phyloP scores from a whole-genome alignment of 1,140 invertebrate genomes.

The Asbolus verrucosus region DNA sequence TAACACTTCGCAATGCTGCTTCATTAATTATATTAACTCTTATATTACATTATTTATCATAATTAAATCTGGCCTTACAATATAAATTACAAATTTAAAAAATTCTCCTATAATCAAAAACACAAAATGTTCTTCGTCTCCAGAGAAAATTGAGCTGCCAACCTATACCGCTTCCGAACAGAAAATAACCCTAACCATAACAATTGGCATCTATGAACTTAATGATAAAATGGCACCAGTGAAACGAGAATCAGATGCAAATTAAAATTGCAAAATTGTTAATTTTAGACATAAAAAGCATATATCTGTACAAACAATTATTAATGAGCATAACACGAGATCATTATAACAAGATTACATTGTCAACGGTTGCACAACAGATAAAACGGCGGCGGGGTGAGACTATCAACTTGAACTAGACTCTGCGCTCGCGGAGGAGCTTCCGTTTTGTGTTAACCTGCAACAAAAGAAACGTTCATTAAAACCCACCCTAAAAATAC shows the following conservation, averaged over 20 bases:
- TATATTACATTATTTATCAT: slow-evolving; percentile 62
- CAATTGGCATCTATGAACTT: slow-evolving; percentile 36
- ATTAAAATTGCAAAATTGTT: slow-evolving; percentile 38
- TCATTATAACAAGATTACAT: slow-evolving; percentile 60
- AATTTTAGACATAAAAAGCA: slow-evolving; percentile 52
- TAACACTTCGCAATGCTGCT: slow-evolving; percentile 57
- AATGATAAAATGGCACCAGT: slow-evolving; percentile 52
- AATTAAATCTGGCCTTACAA: slow-evolving; percentile 53
- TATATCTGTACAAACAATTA: slow-evolving; percentile 63
- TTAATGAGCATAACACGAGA: slow-evolving; percentile 62
- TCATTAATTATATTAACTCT: slow-evolving; percentile 56
- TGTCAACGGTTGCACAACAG: slow-evolving; percentile 57
- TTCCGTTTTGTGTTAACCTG: slow-evolving; percentile 44
- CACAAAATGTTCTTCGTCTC: slow-evolving; percentile 42
- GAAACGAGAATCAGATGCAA: slow-evolving; percentile 49
- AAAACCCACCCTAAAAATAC: not conserved
- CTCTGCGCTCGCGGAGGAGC: slow-evolving; percentile 39
- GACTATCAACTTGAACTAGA: slow-evolving; percentile 45
- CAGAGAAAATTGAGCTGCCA: slow-evolving; percentile 52
- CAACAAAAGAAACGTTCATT: slow-evolving; percentile 47
- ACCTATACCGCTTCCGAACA: slow-evolving; percentile 40
- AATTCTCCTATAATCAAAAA: slow-evolving; percentile 52
- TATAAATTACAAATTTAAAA: slow-evolving; percentile 56
- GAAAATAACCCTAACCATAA: slow-evolving; percentile 29
- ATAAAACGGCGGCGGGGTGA: slow-evolving; percentile 50